Evolutionary conservation across 2,113 vertebrate species (phyloP), one percentile per base, ranked within the genome.

Genomic region (Nipponia nippon): DNA sequence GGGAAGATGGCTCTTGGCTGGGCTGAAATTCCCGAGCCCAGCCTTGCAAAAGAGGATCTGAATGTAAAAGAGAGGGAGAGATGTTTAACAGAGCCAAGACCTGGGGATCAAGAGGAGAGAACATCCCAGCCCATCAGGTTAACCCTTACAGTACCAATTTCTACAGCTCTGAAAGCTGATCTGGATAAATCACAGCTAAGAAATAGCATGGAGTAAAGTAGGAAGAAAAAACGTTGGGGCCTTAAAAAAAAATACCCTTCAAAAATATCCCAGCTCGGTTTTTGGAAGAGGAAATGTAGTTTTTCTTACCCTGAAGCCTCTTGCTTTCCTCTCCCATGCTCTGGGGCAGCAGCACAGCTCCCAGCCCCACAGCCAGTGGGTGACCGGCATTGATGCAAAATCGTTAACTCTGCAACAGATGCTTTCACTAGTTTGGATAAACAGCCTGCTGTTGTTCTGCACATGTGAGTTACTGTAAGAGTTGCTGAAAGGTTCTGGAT

Each of bases 41-140:
- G 90, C 96, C 97, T 97, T 97, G 96, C 96, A 96, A 97, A 97
- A 97, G 90, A 86, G 50, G 87, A 96, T 65, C 92, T 83, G 92
- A 55, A 91, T 2, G 73, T 80, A 92, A 95, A 89, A 83, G 90
- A 97, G 81, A 89, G 29, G 78, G 73, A 40, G 56, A 96, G 96
- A 97, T 77, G 70, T 91, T 95, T 79, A 92, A 95, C 94, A 96
- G 96, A 97, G 89, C 83, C 86, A 53, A 69, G 92, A 92, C 29
- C 89, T 83, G 89, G 18, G 26, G 91, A 92, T 93, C 91, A 79
- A 49, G 77, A 76, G 84, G 62, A 79, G 73, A 92, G 55, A 89
- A 34, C 78, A 77, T 95, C 81, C 71, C 71, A n/a, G 66, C 55
- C 6, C 75, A 36, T 56, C 81, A 10, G 13, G 26, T 96, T 97